Evolutionary conservation across 2,113 vertebrate species (phyloP).

Genomic region (Acanthochromis polyacanthus): DNA sequence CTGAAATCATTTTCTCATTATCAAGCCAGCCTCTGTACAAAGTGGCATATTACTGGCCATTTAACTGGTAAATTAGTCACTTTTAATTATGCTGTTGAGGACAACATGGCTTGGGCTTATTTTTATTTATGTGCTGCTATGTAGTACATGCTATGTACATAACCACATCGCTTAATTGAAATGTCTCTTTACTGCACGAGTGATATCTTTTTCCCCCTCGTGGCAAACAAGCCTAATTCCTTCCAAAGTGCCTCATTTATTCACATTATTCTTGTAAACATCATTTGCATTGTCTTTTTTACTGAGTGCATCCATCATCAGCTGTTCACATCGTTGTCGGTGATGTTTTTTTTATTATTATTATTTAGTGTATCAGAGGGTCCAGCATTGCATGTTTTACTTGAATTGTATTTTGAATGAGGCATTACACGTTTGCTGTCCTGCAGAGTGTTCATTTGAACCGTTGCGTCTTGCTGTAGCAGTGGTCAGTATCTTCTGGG

Average conservation of each 20-base stretch:
- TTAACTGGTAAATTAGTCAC: conserved; percentile 83
- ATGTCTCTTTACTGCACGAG: conserved; percentile 39
- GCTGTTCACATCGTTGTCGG: conserved; percentile 32
- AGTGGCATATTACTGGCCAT: conserved; percentile 75
- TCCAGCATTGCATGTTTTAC: conserved; percentile 25
- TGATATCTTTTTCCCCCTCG: conserved; percentile 2
- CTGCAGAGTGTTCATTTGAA: conserved; percentile 15
- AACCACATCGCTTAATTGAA: conserved; percentile 80
- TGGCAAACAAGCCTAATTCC: conserved; percentile 28
- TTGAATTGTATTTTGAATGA: conserved; percentile 9
- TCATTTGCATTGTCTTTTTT: conserved; percentile 62
- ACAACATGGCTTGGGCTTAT: conserved; percentile 71
- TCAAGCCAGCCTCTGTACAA: conserved; percentile 74
- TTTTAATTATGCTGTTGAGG: conserved; percentile 80
- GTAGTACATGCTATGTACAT: conserved; percentile 65
- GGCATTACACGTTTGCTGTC: neutral
- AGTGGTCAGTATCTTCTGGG: neutral
- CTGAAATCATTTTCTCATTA: conserved; percentile 84
- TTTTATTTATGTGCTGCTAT: conserved; percentile 67
- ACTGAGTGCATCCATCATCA: conserved; percentile 34
- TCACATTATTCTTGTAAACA: conserved; percentile 76
- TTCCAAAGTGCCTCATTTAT: conserved; percentile 76
- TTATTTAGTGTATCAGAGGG: neutral
- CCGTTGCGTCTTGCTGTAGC: neutral
- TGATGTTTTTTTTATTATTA: conserved; percentile 1